Conservation (phyloP, 2,797 vertebrate species). For the Microchirus variegatus region DNA sequence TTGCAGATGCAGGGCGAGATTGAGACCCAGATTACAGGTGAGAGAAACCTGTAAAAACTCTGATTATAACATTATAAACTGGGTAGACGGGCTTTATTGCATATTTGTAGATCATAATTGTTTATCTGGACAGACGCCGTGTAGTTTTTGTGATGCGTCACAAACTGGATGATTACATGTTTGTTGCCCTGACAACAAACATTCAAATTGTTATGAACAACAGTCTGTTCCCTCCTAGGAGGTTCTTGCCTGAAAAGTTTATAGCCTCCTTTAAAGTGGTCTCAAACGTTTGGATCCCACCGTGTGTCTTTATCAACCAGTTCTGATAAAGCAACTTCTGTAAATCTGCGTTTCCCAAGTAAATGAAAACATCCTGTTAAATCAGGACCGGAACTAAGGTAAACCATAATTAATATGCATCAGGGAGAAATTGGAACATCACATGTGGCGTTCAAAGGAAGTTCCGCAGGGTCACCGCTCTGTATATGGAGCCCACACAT, state of each 20-base stretch:
- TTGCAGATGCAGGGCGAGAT: slow-evolving; percentile 98
- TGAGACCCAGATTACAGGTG: slow-evolving; percentile 98
- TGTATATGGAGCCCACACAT: slow-evolving; percentile 33
- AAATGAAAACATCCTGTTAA: slow-evolving; percentile 4
- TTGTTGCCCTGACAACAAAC: too few relatives aligned
- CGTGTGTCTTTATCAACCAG: slow-evolving; percentile 3
- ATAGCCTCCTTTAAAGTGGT: neutral
- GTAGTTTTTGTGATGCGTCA: too few relatives aligned
- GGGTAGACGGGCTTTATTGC: too few relatives aligned
- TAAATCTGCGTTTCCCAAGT: slow-evolving; percentile 9
- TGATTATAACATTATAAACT: neutral
- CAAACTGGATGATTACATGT: too few relatives aligned
- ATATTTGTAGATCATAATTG: too few relatives aligned
- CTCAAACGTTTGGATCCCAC: neutral
- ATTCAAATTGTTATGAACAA: too few relatives aligned
- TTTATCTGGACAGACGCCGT: too few relatives aligned
- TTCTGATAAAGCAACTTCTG: slow-evolving; percentile 1
- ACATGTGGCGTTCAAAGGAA: slow-evolving; percentile 33
- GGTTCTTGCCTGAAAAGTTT: neutral
- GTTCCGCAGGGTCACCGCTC: slow-evolving; percentile 21
- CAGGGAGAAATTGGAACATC: slow-evolving; percentile 20
- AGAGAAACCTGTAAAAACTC: slow-evolving; percentile 1
- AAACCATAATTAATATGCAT: slow-evolving; percentile 16
- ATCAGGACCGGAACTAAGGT: slow-evolving; percentile 1
- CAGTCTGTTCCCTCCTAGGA: too few relatives aligned